Conservation (phyloP, 2,113 vertebrate genomes). For the Himantopus leucocephalus region DNA sequence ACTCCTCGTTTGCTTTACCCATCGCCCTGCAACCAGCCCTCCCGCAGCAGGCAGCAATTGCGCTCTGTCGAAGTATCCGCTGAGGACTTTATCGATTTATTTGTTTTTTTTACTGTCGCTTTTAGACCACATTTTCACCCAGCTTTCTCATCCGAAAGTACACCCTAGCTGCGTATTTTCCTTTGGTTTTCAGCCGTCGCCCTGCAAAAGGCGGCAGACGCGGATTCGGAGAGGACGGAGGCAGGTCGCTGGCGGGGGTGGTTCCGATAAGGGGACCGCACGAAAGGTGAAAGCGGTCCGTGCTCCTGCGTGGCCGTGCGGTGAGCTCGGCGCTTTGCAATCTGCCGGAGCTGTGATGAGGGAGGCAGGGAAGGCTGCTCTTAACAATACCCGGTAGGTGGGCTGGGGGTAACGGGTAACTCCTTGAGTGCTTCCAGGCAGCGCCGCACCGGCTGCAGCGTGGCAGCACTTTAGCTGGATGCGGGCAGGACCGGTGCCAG, state of each 20-base stretch:
- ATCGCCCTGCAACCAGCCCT: not conserved
- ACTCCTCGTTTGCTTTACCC: not conserved
- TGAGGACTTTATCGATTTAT: not conserved
- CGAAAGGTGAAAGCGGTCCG: not conserved
- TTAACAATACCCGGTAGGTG: not conserved
- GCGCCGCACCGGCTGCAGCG: not conserved
- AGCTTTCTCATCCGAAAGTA: not conserved
- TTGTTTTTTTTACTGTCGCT: not conserved
- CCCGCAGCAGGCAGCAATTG: not conserved
- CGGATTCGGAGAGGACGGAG: not conserved
- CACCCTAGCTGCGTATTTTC: not conserved
- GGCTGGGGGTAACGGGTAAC: not conserved
- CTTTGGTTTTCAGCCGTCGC: not conserved
- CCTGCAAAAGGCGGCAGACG: not conserved
- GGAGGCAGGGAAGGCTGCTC: not conserved
- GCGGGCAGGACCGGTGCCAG: conserved; percentile 38
- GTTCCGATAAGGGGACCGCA: rapidly evolving
- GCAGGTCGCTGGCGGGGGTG: not conserved
- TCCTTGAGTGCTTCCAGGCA: not conserved
- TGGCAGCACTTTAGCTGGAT: not conserved
- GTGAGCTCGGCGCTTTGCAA: not conserved
- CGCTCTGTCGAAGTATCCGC: not conserved
- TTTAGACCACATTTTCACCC: conserved; percentile 21
- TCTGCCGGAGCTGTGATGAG: not conserved
- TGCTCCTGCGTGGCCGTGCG: not conserved